These are phyloP conservation scores for Tamandua tetradactyla DNA, from an alignment of 2,797 vertebrate species.

Conservation along the genomic window DNA sequence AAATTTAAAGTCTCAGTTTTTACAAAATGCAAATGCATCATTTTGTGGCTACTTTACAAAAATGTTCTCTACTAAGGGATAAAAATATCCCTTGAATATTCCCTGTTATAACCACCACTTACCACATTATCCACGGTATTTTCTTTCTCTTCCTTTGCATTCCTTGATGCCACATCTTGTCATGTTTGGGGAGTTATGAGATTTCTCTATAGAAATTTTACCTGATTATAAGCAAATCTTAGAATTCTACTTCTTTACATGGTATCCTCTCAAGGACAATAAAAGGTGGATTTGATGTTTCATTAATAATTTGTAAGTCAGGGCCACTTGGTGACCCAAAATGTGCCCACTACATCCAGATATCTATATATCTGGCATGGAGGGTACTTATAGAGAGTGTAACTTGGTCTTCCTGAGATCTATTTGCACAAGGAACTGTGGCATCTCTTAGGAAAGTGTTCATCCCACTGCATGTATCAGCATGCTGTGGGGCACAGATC, in stretches of 20 bases:
- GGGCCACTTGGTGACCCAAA: not conserved
- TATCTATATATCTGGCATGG: not conserved
- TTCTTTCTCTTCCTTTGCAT: not conserved
- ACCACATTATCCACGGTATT: too few species aligned
- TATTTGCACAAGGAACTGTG: not conserved
- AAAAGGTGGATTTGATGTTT: not conserved
- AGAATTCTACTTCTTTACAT: not conserved
- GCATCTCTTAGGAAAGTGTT: not conserved
- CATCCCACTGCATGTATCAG: too few species aligned
- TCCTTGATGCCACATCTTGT: not conserved
- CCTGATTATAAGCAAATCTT: not conserved
- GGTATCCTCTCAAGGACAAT: not conserved
- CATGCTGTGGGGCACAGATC: too few species aligned
- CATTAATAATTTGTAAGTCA: not conserved
- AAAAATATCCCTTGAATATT: not conserved
- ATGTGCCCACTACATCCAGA: not conserved
- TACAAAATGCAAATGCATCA: not conserved
- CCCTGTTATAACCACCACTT: not conserved
- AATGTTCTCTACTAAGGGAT: not conserved
- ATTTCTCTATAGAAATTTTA: not conserved
- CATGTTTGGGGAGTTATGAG: not conserved
- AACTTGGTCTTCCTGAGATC: not conserved
- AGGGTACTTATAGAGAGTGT: too few species aligned
- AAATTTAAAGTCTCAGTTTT: conserved; percentile 39
- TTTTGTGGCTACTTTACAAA: conserved; percentile 25